A percentile compares a stretch with the other conserved stretches of the same genome.
Conservation (phyloP, 2,797 vertebrate genomes). For the Mormyrus hasselquistii region DNA sequence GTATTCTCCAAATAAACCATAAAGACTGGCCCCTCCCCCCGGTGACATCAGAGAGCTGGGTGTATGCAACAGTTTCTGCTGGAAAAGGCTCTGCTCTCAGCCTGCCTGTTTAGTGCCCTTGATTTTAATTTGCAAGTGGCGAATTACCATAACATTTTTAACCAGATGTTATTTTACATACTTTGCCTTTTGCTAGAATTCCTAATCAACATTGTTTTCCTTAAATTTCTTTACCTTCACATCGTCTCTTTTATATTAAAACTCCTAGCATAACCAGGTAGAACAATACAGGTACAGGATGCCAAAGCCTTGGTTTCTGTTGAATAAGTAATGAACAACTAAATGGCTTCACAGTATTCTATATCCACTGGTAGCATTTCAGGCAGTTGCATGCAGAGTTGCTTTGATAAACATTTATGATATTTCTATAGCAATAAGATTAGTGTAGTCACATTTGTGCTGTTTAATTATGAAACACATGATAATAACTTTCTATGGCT, state of each 20-base stretch:
- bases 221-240: not conserved
- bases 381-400: not conserved
- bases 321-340: not conserved
- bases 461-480: not conserved
- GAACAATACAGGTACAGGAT: not conserved
- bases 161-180: not conserved
- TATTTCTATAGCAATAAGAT: not conserved
- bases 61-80: not conserved
- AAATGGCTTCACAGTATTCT: not conserved
- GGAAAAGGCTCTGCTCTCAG: not conserved
- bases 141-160: not conserved
- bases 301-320: not conserved
- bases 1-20: slow-evolving; percentile 17
- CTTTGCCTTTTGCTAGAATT: not conserved
- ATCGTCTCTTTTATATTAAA: not conserved
- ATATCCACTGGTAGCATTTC: not conserved
- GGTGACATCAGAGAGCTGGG: slow-evolving; percentile 10
- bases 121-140: not conserved
- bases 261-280: not conserved
- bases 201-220: not conserved
- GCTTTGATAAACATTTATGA: not conserved
- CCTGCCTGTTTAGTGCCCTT: not conserved
- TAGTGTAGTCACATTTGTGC: not conserved
- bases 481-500: not conserved
- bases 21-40: slow-evolving; percentile 10